Evolutionary conservation across 2,113 vertebrate species (phyloP).

Genomic region (Neodontobutis hainanensis): DNA sequence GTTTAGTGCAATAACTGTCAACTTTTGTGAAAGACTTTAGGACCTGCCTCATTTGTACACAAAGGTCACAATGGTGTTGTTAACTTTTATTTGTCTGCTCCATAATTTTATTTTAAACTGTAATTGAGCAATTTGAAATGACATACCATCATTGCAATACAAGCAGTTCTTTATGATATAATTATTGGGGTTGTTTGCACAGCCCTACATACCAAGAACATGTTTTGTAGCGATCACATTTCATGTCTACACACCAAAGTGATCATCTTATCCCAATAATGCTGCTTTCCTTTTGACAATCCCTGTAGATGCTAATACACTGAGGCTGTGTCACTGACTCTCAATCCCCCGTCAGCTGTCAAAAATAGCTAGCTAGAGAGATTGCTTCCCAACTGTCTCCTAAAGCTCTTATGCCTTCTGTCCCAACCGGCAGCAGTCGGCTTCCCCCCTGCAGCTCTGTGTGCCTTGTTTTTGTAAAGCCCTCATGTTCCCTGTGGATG

Average conservation of each 20-base stretch:
- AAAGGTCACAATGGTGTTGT: too few species aligned
- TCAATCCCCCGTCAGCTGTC: slow-evolving; percentile 51
- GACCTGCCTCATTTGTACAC: too few species aligned
- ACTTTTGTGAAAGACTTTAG: too few species aligned
- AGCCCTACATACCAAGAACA: too few species aligned
- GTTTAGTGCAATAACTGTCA: too few species aligned
- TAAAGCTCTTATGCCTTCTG: slow-evolving; percentile 57
- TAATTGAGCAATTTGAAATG: too few species aligned
- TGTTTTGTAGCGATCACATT: too few species aligned
- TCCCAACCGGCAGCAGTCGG: slow-evolving; percentile 34
- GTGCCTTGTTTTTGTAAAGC: slow-evolving; percentile 24
- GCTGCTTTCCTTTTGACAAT: neutral
- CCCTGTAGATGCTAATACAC: neutral
- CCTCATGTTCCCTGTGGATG: slow-evolving; percentile 41
- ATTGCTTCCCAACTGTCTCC: slow-evolving; percentile 49
- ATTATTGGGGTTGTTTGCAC: too few species aligned
- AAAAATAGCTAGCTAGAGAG: slow-evolving; percentile 42
- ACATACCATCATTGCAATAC: too few species aligned
- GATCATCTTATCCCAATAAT: slow-evolving; percentile 2
- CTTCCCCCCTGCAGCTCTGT: slow-evolving; percentile 31
- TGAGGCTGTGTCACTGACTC: slow-evolving; percentile 17
- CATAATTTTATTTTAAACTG: too few species aligned
- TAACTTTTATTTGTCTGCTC: too few species aligned
- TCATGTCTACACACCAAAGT: neutral
- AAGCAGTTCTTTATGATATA: too few species aligned